Conservation (phyloP, 2,888 invertebrate genomes). For the Pristionchus arcanus region DNA sequence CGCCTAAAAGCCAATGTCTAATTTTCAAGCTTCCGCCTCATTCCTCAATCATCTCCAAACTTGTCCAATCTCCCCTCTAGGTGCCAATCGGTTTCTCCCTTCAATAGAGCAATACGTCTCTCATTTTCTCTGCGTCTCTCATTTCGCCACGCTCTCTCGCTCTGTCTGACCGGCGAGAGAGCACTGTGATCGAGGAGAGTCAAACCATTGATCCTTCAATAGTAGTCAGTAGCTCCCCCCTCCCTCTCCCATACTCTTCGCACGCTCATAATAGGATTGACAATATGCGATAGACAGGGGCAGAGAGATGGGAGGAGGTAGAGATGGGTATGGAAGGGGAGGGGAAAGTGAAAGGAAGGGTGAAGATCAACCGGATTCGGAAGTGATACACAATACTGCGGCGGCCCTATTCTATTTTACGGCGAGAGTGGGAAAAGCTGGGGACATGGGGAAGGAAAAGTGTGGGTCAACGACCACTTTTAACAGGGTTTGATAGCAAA, state of each 20-base stretch:
- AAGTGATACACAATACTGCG: constrained; percentile 24
- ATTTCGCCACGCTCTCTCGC: too few species aligned
- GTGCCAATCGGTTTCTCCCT: not conserved
- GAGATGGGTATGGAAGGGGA: constrained; percentile 8
- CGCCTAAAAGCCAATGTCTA: too few species aligned
- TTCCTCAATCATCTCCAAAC: not conserved
- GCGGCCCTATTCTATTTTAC: not conserved
- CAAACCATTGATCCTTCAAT: not conserved
- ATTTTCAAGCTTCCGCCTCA: not conserved
- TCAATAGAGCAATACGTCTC: too few species aligned
- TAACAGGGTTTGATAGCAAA: too few species aligned
- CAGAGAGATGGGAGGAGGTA: too few species aligned
- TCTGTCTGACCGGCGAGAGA: too few species aligned
- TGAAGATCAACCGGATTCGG: constrained; percentile 53
- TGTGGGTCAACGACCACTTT: too few species aligned
- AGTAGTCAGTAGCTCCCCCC: constrained; percentile 14
- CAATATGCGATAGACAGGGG: constrained; percentile 5
- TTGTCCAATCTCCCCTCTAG: not conserved
- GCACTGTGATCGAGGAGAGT: too few species aligned
- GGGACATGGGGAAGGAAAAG: not conserved
- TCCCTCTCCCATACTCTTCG: not conserved
- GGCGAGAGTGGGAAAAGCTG: constrained; percentile 18
- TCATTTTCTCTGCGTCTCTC: too few species aligned
- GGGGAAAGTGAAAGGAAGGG: constrained; percentile 37
- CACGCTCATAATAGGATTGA: constrained; percentile 51